phyloP scores from a whole-genome alignment of 2,113 vertebrate genomes.

The Poecilia latipinna region DNA sequence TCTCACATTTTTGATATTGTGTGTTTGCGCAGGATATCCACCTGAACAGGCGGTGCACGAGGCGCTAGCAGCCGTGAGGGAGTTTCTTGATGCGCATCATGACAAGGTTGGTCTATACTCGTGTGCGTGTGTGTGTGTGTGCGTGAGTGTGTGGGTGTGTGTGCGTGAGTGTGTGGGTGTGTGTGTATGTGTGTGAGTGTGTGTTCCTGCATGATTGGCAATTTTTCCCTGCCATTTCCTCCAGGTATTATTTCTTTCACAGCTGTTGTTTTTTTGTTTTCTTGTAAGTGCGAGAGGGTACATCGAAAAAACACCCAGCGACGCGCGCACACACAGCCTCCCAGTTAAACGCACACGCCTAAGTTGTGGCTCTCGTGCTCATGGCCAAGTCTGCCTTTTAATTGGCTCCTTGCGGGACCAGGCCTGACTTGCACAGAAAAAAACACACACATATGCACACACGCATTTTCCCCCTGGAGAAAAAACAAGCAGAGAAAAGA shows the following conservation, averaged over 20 bases:
- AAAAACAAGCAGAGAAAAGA: constrained; percentile 51
- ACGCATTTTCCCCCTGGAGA: constrained; percentile 45
- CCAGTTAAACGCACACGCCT: constrained; percentile 51
- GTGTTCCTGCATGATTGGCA: constrained; percentile 52
- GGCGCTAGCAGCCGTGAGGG: constrained; percentile 79
- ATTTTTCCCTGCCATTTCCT: constrained; percentile 64
- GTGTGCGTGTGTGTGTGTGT: not conserved
- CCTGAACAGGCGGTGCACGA: constrained; percentile 78
- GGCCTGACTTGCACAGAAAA: constrained; percentile 58
- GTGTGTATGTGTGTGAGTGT: constrained; percentile 10
- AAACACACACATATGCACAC: constrained; percentile 29
- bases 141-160: not conserved
- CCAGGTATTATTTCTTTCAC: constrained; percentile 74
- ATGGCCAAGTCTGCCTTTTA: constrained; percentile 75
- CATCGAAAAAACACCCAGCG: constrained; percentile 51
- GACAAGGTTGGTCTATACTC: constrained; percentile 63
- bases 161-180: constrained; percentile 5
- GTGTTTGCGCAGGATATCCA: constrained; percentile 77
- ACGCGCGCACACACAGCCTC: constrained; percentile 18
- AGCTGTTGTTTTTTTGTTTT: constrained; percentile 80
- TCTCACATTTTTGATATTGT: constrained; percentile 50
- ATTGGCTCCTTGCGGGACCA: constrained; percentile 80
- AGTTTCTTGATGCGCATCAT: constrained; percentile 79
- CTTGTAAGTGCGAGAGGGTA: constrained; percentile 54
- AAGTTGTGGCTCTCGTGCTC: constrained; percentile 58